A percentile compares a stretch with the other conserved stretches of the same genome.
These are phyloP conservation scores for Melanogrammus aeglefinus DNA, from an alignment of 2,797 vertebrate species.

Conservation along the genomic window DNA sequence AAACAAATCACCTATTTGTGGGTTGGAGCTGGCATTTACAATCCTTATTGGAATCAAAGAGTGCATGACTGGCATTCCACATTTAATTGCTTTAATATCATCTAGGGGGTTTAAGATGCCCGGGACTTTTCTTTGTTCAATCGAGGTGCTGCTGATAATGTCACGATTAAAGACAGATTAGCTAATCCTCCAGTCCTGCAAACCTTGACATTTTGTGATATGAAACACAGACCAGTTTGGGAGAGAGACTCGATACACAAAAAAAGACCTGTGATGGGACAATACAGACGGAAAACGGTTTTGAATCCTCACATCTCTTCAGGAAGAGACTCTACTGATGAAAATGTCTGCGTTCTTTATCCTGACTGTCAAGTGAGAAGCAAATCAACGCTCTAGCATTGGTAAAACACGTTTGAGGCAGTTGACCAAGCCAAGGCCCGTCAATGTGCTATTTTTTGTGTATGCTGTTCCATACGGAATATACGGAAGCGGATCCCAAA, in stretches of 20 bases:
- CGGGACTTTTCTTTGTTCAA: conserved; percentile 44
- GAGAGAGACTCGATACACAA: conserved; percentile 43
- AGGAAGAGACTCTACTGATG: conserved; percentile 37
- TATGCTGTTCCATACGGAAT: background rate
- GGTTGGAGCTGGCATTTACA: background rate
- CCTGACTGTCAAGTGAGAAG: conserved; percentile 5
- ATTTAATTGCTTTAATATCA: conserved; percentile 44
- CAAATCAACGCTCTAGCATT: no score
- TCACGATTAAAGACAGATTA: conserved; percentile 60
- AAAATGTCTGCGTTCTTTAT: conserved; percentile 49
- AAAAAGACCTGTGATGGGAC: conserved; percentile 23
- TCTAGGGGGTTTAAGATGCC: conserved; percentile 29
- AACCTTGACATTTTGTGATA: conserved; percentile 59
- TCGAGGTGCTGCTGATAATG: conserved; percentile 49
- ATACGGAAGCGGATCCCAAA: conserved; percentile 41
- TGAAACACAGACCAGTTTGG: conserved; percentile 38
- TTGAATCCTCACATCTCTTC: conserved; percentile 36
- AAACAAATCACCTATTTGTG: background rate
- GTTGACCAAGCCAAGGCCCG: background rate
- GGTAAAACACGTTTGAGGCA: no score
- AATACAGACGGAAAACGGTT: background rate
- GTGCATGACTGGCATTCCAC: conserved; percentile 17
- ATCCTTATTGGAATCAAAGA: background rate
- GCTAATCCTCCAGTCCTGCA: conserved; percentile 55
- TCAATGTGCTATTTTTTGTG: background rate